Base-by-base conservation (phyloP, 2,113 vertebrate species). In the Cynoglossus semilaevis region DNA sequence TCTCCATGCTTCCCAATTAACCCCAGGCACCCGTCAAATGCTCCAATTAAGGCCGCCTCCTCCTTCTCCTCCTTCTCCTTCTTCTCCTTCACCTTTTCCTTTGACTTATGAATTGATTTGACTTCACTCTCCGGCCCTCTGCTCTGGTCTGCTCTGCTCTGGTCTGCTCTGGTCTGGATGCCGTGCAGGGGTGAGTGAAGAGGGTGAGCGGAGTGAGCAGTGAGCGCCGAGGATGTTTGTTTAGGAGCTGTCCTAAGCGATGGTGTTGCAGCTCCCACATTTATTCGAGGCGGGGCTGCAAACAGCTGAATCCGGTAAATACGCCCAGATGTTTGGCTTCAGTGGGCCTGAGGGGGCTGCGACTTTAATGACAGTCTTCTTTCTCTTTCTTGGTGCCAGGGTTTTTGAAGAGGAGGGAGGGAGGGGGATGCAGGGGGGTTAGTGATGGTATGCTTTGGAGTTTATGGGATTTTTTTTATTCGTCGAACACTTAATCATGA, bases 1-100 rank as follows among this genome's bases (percentile, higher is more conserved):
- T 88, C 80, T 76, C 76, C 77, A 78, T 84, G 87, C 80, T 84
- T 87, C 81, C 84, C 85, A 87, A 87, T 89, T 88, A 89, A 90
- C 86, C 85, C 79, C 73, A 75, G 83, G 83, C 86, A 63, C 74
- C 73, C 83, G 75, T 82, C 80, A 80, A 79, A 76, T 10, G 62
- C 72, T 74, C 81, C 84, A 87, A 86, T 87, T 87, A 89, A 81
- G 81, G 66, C 77, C 61, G 62, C 74, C 71, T 69, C 78, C 65
- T 60, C 63, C 63, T 67, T 67, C 65, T 81, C 74, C 49, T 76
- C 55, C 56, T 65, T 63, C 63, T 55, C 60, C 42, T 74, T 58
- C 56, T 68, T 47, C 51, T 69, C 51, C 19, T 48, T 16, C 38
- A 29, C 22, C 22, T 29, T 29, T 29, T 69, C 63, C 63, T 46